Evolutionary conservation across 2,797 vertebrate genomes (phyloP), one percentile per base, ranked within the genome.

Genomic region (Takifugu rubripes): DNA sequence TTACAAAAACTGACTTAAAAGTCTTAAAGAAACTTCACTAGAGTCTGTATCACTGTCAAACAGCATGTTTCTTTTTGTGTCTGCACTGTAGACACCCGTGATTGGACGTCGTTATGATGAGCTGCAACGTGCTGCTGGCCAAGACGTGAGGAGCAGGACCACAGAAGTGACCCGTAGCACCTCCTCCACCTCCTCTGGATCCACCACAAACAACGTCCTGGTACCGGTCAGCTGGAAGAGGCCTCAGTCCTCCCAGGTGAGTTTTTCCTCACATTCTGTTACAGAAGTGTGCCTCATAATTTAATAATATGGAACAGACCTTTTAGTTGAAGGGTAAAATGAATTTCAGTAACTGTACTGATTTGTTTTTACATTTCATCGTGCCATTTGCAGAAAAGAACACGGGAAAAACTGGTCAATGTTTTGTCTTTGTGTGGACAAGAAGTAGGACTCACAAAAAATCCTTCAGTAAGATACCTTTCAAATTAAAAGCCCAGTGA

Each of bases 161-260:
- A 92, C 94, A 67, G 90, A 94, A 0, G 93, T 97, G 80, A 97
- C 96, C 45, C 90, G 93, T 50, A 98, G 96, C 77, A 93, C 94
- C 2, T 99, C 97, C 26, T 99, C 97, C 45, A 97, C 95, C n/a
- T 99, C 97, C 0, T 98, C 96, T 2, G 94, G 95, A 48, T 98
- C 96, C 61, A 95, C 93, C 49, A 93, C 94, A 68, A 97, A 96
- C 59, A 97, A 95, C n/a, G 95, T 97, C 52, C 91, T 99, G 63
- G 96, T 99, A 75, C 97, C 96, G 14, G 95, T 99, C 80, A 97
- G 97, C 90, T 99, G 97, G 97, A 99, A 99, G 78, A 94, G 94
- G 66, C 97, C 97, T 26, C 97, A 98, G 69, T 95, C 92, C 33
- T 99, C 96, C 71, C 97, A 99, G 93, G 97, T 97, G 75, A 63